phyloP scores from a whole-genome alignment of 92 coral and sea anemone species.

The Nematostella vectensis region DNA sequence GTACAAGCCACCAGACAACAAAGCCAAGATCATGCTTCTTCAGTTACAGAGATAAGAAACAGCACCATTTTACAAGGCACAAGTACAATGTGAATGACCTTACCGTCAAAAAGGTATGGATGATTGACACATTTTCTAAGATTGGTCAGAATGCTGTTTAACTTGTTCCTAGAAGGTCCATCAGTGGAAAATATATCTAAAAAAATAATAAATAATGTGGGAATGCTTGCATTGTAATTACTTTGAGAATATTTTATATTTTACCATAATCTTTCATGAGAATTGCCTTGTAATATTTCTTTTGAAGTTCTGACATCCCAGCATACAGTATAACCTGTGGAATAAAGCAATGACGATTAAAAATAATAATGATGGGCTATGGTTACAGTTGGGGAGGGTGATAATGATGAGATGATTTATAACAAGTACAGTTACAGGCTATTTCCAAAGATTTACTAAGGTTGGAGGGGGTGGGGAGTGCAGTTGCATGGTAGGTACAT shows the following conservation, averaged over 20 bases:
- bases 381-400: not conserved
- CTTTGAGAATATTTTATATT: no score
- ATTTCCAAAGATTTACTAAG: no score
- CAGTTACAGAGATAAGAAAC: no score
- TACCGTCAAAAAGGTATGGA: slow-evolving; percentile 85
- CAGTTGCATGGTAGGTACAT: not conserved
- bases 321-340: slow-evolving; percentile 68
- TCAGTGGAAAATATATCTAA: slow-evolving; percentile 40
- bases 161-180: slow-evolving; percentile 47
- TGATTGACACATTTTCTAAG: slow-evolving; percentile 81
- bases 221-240: no score
- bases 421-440: no score
- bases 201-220: not conserved
- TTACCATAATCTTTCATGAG: slow-evolving; percentile 73
- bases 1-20: no score
- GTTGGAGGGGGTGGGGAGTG: not conserved
- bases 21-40: no score
- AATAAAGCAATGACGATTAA: not conserved
- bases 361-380: not conserved
- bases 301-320: slow-evolving; percentile 82
- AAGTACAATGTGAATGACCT: no score
- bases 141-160: slow-evolving; percentile 59
- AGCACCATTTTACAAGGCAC: no score
- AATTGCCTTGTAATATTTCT: slow-evolving; percentile 86
- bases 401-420: no score